A percentile compares a stretch with the other conserved stretches of the same genome.
These are phyloP conservation scores for Apteryx mantelli DNA, from an alignment of 2,113 vertebrate genomes.

Conservation along the genomic window DNA sequence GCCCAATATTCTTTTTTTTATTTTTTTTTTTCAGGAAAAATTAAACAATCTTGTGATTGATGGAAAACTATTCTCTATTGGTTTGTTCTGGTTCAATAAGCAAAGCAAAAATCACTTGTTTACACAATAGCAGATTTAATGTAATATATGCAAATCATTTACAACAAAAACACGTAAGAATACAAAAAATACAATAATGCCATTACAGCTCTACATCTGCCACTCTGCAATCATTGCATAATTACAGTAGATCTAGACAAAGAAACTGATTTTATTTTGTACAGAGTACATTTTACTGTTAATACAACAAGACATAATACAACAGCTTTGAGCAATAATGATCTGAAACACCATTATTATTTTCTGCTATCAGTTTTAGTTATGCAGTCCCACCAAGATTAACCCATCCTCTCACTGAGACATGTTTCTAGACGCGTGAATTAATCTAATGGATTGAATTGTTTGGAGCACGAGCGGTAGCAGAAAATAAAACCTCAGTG, in stretches of 20 bases:
- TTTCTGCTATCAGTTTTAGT: background rate
- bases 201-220: background rate
- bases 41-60: background rate
- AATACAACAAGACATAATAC: background rate
- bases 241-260: background rate
- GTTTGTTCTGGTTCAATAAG: background rate
- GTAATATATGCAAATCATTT: background rate
- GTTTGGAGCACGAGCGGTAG: accelerated
- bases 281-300: background rate
- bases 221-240: background rate
- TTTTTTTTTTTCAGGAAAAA: background rate
- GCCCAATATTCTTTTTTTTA: background rate
- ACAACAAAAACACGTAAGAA: background rate
- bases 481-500: background rate
- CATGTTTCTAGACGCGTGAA: background rate
- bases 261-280: background rate
- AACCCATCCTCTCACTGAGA: background rate
- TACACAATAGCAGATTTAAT: background rate
- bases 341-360: background rate
- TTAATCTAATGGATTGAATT: background rate
- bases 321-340: background rate
- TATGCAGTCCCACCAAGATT: background rate
- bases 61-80: background rate
- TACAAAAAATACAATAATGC: background rate
- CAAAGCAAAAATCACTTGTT: background rate